Evolutionary conservation across 2,888 invertebrate genomes (phyloP).

Genomic region (Dione juno): DNA sequence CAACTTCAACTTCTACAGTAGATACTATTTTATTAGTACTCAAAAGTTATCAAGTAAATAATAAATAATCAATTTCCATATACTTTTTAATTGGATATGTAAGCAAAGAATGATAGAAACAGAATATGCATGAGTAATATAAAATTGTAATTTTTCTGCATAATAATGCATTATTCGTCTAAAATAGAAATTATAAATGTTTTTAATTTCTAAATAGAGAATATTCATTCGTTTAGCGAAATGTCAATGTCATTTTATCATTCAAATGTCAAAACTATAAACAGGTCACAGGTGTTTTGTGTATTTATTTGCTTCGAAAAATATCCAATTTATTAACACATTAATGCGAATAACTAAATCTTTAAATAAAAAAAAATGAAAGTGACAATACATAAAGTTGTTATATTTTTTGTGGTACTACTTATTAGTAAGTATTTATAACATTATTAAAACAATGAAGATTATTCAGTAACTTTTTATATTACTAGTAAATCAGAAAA

Average conservation of each 20-base stretch:
- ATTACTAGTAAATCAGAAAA: neutral
- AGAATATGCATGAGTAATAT: no score
- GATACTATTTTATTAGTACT: no score
- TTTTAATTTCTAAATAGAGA: no score
- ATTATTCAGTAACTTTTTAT: neutral
- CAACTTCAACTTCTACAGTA: no score
- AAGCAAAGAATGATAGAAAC: no score
- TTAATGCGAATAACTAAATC: neutral
- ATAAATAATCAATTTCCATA: no score
- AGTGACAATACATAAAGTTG: neutral
- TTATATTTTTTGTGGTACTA: conserved; percentile 17
- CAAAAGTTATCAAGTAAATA: no score
- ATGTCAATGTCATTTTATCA: conserved; percentile 20
- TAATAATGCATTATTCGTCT: no score
- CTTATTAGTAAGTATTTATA: conserved; percentile 26
- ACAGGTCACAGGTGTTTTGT: conserved; percentile 9
- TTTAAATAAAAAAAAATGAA: neutral
- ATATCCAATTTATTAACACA: neutral
- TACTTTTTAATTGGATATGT: no score
- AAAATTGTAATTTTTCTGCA: no score
- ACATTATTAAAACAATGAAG: neutral
- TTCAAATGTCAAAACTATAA: conserved; percentile 12
- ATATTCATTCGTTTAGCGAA: neutral
- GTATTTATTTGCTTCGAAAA: conserved; percentile 11
- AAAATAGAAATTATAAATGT: neutral